phyloP scores from a whole-genome alignment of 2,797 vertebrate species.

The Sylvia borin region DNA sequence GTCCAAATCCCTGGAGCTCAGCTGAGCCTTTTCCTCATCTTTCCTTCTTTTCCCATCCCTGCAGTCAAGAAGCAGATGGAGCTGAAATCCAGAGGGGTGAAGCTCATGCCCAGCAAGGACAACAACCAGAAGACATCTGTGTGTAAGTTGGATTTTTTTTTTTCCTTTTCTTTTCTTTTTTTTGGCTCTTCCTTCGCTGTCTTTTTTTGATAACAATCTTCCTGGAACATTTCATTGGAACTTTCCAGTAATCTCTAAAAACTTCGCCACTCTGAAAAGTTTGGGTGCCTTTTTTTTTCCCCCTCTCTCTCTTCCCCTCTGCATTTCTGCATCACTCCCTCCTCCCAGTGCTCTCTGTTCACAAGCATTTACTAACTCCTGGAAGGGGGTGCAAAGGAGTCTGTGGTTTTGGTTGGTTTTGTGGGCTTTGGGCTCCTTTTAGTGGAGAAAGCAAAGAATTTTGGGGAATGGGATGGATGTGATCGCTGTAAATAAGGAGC shows the following conservation, averaged over 20 bases:
- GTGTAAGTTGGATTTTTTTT: conserved; percentile 80
- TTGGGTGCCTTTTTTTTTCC: background rate
- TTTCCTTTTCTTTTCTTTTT: no score
- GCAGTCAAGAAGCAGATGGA: conserved; percentile 98
- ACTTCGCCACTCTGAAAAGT: background rate
- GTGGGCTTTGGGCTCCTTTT: background rate
- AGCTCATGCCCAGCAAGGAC: conserved; percentile 98
- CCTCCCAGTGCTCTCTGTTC: conserved; percentile 54
- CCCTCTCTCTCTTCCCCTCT: conserved; percentile 1
- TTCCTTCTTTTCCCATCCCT: conserved; percentile 35
- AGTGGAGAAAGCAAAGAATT: background rate
- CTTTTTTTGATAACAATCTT: background rate
- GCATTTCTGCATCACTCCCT: conserved; percentile 66
- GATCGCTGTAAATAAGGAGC: background rate
- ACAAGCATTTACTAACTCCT: conserved; percentile 45
- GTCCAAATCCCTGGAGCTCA: background rate
- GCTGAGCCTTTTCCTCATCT: background rate
- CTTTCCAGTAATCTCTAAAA: conserved; percentile 16
- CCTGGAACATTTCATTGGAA: conserved; percentile 55
- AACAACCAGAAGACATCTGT: conserved; percentile 98
- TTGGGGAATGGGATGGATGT: background rate
- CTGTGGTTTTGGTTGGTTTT: background rate
- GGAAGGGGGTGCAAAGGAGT: background rate
- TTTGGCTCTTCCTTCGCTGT: background rate
- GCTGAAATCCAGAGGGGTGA: conserved; percentile 95